Percentiles rank a stretch among this genome's conserved stretches.
These are phyloP conservation scores for Scolanthus callimorphus DNA, from an alignment of 92 coral and sea anemone genomes.

Conservation along the genomic window DNA sequence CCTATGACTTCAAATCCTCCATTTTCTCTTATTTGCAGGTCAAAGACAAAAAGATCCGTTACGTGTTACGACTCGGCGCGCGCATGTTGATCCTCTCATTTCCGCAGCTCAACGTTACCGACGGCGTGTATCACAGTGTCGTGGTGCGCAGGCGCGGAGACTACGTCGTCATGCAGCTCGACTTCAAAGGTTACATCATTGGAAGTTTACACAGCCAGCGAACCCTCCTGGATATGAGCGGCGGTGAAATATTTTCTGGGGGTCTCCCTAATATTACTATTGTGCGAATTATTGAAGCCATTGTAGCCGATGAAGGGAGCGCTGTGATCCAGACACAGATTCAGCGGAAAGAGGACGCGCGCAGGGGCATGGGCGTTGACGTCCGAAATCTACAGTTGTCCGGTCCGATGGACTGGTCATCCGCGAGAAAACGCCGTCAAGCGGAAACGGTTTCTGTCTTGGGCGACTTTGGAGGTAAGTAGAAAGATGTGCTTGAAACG, in stretches of 20 bases:
- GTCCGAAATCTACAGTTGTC: slow-evolving; percentile 16
- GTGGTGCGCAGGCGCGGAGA: slow-evolving; percentile 71
- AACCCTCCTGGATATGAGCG: slow-evolving; percentile 78
- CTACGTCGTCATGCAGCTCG: slow-evolving; percentile 78
- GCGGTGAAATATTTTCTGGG: slow-evolving; percentile 81
- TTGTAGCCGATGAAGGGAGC: slow-evolving; percentile 57
- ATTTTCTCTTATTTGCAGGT: slow-evolving; percentile 33
- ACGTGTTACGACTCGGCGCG: slow-evolving; percentile 77
- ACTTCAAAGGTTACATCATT: slow-evolving; percentile 62
- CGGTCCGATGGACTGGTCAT: not conserved
- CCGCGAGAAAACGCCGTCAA: slow-evolving; percentile 1
- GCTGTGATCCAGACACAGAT: slow-evolving; percentile 37
- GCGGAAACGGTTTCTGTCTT: slow-evolving; percentile 35
- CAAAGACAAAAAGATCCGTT: slow-evolving; percentile 64
- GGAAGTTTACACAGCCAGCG: slow-evolving; percentile 78
- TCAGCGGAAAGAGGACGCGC: slow-evolving; percentile 11
- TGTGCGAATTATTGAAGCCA: slow-evolving; percentile 70
- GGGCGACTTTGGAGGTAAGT: slow-evolving; percentile 84
- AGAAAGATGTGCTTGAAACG: not conserved
- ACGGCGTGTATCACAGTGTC: slow-evolving; percentile 77
- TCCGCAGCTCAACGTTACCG: slow-evolving; percentile 82
- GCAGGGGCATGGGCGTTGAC: slow-evolving; percentile 12
- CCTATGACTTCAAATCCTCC: too few species aligned
- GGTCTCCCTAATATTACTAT: slow-evolving; percentile 84
- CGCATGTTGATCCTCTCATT: slow-evolving; percentile 73